phyloP scores from a whole-genome alignment of 2,797 vertebrate genomes.

The Percopsis omiscomaycus region DNA sequence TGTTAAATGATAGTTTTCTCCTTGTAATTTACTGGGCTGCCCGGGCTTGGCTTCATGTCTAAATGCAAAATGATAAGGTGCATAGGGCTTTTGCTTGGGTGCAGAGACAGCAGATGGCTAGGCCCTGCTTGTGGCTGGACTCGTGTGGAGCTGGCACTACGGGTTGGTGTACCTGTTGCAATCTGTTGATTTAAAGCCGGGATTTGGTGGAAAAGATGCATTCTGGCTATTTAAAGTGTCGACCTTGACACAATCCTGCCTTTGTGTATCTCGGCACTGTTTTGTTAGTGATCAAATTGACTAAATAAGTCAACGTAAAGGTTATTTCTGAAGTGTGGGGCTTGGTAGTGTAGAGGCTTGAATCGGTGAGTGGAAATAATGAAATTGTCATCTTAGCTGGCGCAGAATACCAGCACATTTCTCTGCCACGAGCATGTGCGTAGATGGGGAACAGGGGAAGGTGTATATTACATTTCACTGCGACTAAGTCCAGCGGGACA shows the following conservation, averaged over 20 bases:
- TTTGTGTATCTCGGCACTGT: too few relatives aligned
- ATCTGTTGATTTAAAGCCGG: constrained; percentile 33
- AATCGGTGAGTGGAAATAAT: too few relatives aligned
- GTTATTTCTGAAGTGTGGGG: too few relatives aligned
- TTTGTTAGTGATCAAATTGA: too few relatives aligned
- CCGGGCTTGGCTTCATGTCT: constrained; percentile 19
- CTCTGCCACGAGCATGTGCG: too few relatives aligned
- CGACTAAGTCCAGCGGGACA: neutral
- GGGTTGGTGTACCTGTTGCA: constrained; percentile 21
- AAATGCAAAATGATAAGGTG: constrained; percentile 29
- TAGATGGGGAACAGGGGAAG: too few relatives aligned
- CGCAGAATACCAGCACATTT: too few relatives aligned
- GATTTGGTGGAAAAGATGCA: constrained; percentile 9
- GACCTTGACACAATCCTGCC: too few relatives aligned
- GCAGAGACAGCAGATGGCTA: constrained; percentile 11
- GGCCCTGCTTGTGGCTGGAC: neutral
- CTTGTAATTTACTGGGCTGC: constrained; percentile 23
- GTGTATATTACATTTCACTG: neutral
- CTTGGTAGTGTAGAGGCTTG: too few relatives aligned
- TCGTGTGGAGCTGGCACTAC: constrained; percentile 8
- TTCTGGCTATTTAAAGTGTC: neutral
- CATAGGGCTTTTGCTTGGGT: constrained; percentile 14
- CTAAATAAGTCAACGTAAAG: too few relatives aligned
- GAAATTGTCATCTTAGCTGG: too few relatives aligned
- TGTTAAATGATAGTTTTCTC: constrained; percentile 40